Conservation (phyloP, 64 coral and sea anemone genomes). For the Pachyseris speciosa region DNA sequence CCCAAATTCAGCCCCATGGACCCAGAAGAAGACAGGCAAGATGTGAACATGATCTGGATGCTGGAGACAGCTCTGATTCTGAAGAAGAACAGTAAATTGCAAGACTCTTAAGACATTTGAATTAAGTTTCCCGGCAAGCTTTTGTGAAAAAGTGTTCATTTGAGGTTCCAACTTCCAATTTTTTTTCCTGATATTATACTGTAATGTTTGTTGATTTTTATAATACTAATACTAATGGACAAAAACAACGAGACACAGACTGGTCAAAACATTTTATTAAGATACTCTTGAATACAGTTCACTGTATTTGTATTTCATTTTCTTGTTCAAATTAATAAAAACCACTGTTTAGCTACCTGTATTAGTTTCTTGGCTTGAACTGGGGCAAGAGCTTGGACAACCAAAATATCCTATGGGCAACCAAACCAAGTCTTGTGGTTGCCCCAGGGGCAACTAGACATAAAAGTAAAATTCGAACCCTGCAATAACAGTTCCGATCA, state of each 20-base stretch:
- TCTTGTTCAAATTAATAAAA: conserved; percentile 20
- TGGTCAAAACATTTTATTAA: conserved; percentile 17
- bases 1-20: not conserved
- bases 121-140: not conserved
- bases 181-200: conserved; percentile 8
- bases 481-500: too few species aligned
- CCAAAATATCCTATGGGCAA: conserved; percentile 19
- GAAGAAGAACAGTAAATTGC: not conserved
- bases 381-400: conserved; percentile 8
- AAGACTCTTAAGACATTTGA: not conserved
- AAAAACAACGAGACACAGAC: conserved; percentile 5
- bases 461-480: conserved; percentile 20
- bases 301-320: conserved; percentile 18
- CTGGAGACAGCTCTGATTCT: not conserved
- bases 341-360: not conserved
- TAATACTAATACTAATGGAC: not conserved
- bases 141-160: conserved; percentile 6
- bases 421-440: conserved; percentile 12
- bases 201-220: conserved; percentile 20
- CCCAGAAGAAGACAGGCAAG: not conserved
- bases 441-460: conserved; percentile 25
- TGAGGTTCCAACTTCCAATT: conserved; percentile 11
- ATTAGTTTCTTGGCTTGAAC: conserved; percentile 25
- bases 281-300: conserved; percentile 15
- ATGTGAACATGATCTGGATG: not conserved